A percentile compares a stretch with the other conserved stretches of the same genome.
phyloP scores from a whole-genome alignment of 2,113 vertebrate genomes.

The Ailuropoda melanoleuca region DNA sequence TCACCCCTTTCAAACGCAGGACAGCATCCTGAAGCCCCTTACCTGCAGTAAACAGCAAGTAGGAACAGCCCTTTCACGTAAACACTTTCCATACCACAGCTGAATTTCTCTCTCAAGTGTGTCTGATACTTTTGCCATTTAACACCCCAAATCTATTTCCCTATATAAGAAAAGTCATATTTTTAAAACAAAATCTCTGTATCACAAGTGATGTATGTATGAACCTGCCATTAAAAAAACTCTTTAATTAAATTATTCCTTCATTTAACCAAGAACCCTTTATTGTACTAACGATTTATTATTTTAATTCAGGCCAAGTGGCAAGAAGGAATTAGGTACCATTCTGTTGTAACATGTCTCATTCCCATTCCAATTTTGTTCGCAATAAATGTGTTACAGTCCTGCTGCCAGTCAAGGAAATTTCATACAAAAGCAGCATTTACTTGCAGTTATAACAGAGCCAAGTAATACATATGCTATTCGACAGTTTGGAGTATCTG shows the following conservation, averaged over 20 bases:
- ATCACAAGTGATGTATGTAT: background rate
- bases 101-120: slow-evolving; percentile 44
- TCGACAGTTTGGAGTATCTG: slow-evolving; percentile 80
- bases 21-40: slow-evolving; percentile 38
- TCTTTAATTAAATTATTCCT: slow-evolving; percentile 73
- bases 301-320: slow-evolving; percentile 72
- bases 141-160: slow-evolving; percentile 21
- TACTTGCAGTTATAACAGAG: slow-evolving; percentile 77
- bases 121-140: background rate
- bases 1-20: slow-evolving; percentile 66
- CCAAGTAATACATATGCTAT: slow-evolving; percentile 82
- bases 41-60: slow-evolving; percentile 57
- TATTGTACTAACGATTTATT: slow-evolving; percentile 79
- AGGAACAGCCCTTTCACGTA: slow-evolving; percentile 61
- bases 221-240: slow-evolving; percentile 21
- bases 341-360: slow-evolving; percentile 76
- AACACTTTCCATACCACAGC: background rate
- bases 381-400: slow-evolving; percentile 80
- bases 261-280: slow-evolving; percentile 68
- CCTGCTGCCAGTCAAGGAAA: slow-evolving; percentile 76
- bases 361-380: slow-evolving; percentile 76
- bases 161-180: background rate
- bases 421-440: slow-evolving; percentile 82
- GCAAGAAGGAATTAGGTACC: slow-evolving; percentile 73
- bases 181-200: slow-evolving; percentile 45